Evolutionary conservation across 1,140 invertebrate species (phyloP).

Genomic region (Euwallacea fornicatus): DNA sequence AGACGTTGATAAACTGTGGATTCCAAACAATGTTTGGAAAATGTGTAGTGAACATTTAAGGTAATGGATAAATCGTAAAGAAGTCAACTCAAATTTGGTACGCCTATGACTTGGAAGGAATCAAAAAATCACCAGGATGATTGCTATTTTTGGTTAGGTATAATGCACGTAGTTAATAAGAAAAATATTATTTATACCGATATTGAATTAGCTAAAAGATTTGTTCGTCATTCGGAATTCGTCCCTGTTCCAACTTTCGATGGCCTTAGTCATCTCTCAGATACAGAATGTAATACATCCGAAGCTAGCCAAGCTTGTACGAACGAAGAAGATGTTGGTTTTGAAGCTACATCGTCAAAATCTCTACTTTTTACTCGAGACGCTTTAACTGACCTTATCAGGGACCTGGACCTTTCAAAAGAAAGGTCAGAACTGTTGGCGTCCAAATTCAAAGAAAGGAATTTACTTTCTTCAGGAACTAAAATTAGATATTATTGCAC

Average conservation of each 20-base stretch:
- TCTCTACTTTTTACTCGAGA: too few relatives aligned
- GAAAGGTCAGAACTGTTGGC: too few relatives aligned
- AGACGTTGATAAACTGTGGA: neutral
- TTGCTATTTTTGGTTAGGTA: neutral
- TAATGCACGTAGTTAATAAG: neutral
- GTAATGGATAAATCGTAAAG: neutral
- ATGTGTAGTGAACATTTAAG: constrained; percentile 1
- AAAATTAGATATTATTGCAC: too few relatives aligned
- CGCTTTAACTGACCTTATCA: too few relatives aligned
- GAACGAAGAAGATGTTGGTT: neutral
- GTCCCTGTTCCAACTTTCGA: neutral
- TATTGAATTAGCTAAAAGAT: neutral
- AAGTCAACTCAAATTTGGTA: neutral
- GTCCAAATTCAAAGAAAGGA: too few relatives aligned
- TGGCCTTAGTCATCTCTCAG: neutral
- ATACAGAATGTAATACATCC: neutral
- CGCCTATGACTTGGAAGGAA: neutral
- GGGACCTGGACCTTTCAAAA: too few relatives aligned
- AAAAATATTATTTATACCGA: neutral
- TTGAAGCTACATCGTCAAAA: neutral
- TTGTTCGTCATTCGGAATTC: neutral
- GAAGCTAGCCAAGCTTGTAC: neutral
- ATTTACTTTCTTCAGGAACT: too few relatives aligned
- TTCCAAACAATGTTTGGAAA: constrained; percentile 1
- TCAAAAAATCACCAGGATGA: neutral